Evolutionary conservation across 2,888 invertebrate genomes (phyloP), one percentile per base, ranked within the genome.

Genomic region (Sinodicranocentrus sp.): DNA sequence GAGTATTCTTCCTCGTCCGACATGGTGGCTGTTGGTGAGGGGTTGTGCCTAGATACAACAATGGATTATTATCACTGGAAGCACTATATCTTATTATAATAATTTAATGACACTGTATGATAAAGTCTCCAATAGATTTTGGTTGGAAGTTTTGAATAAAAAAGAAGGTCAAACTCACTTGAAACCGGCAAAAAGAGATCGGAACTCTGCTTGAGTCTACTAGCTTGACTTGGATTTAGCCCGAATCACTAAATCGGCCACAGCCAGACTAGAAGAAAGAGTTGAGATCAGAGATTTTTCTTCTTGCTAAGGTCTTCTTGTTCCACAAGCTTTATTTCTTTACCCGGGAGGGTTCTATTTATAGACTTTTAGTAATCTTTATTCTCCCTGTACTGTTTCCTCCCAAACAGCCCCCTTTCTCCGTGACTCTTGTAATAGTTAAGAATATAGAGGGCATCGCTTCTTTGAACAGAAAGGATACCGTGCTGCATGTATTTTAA

Each of bases 1-100:
- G 82, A 82, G 52, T 82, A 85, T 72, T 85, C 85, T 82, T 82
- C 82, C 57, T 85, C 85, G 85, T 85, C 85, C 71, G 85, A 85
- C 85, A 85, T 85, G 82, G n/a, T 85, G 77, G 73, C 33, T 59
- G 75, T 54, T 75, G 75, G 72, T 76, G 76, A 84, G 13, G 84
- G 76, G 76, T 13, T 71, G 79, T 71, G 48, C 80, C 80, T 80
- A 72, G 23, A 78, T 39, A 65, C 54, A 72, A 80, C 67, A 71
- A 79, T 71, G n/a, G 63, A 71, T 57, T 25, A 25, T 25, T 79
- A 79, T 70, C 61, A 78, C 48, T 48, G 13, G 2, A 13, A 57
- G 52, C 75, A 75, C 75, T 72, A 23, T 44, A 61, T 33, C 33
- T 52, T 15, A 15, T 21, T 44, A 63, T 61, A 48, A 28, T 75